A percentile compares a stretch with the other conserved stretches of the same genome.
phyloP scores from a whole-genome alignment of 2,797 vertebrate species.

The Phylloscopus collybita region DNA sequence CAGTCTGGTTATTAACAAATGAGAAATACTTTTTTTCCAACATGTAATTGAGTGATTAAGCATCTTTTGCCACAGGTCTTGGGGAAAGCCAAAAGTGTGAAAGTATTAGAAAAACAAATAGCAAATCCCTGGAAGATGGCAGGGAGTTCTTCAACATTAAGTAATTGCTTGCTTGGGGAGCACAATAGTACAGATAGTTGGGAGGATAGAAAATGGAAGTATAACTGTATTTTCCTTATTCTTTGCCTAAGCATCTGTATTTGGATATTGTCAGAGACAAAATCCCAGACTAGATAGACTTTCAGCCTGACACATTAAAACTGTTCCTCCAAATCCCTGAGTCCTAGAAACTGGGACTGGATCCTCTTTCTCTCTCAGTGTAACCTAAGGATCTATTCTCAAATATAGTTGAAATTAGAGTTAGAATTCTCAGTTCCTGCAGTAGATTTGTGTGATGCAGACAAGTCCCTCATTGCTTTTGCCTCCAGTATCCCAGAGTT shows the following conservation, averaged over 20 bases:
- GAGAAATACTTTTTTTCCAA: background rate
- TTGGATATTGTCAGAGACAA: background rate
- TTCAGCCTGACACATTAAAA: background rate
- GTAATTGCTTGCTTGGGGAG: background rate
- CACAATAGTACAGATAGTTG: background rate
- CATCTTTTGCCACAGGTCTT: background rate
- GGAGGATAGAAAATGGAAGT: background rate
- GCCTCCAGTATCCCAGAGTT: background rate
- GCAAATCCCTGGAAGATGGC: background rate
- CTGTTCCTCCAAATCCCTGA: background rate
- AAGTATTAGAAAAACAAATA: background rate
- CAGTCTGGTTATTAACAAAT: background rate
- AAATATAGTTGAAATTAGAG: background rate
- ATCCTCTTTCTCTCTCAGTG: background rate
- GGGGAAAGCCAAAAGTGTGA: background rate
- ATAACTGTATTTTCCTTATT: background rate
- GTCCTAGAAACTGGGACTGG: background rate
- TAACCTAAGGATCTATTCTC: background rate
- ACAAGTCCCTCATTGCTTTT: fast-evolving
- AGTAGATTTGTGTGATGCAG: background rate
- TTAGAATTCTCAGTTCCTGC: background rate
- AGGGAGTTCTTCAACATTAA: background rate
- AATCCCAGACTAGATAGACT: background rate
- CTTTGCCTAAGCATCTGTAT: background rate
- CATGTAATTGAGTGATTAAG: background rate